Evolutionary conservation across 2,797 vertebrate species (phyloP).

Genomic region (Pogonophryne albipinna): DNA sequence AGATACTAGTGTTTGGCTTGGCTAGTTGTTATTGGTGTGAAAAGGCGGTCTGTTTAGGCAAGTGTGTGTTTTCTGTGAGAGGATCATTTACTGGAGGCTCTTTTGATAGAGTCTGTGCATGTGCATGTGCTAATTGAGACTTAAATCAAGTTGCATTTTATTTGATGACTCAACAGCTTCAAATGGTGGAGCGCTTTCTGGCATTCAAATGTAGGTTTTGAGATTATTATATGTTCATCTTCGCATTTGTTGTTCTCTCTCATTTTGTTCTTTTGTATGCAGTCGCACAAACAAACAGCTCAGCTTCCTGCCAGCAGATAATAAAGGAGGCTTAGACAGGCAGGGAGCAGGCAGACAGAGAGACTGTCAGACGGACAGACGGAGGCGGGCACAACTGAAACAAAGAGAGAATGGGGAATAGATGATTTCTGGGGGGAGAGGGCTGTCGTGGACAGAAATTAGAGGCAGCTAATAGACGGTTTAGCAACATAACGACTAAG

Average conservation of each 20-base stretch:
- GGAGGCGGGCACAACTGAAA: constrained; percentile 49
- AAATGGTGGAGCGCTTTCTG: constrained; percentile 4
- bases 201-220: background rate
- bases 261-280: background rate
- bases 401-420: constrained; percentile 55
- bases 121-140: constrained; percentile 24
- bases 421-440: constrained; percentile 29
- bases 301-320: constrained; percentile 39
- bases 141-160: constrained; percentile 17
- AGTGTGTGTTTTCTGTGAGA: constrained; percentile 48
- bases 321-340: constrained; percentile 37
- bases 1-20: constrained; percentile 72
- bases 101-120: constrained; percentile 58
- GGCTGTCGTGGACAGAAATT: constrained; percentile 13
- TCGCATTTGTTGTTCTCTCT: constrained; percentile 16
- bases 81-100: constrained; percentile 59
- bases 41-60: constrained; percentile 66
- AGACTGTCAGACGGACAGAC: constrained; percentile 51
- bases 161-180: background rate
- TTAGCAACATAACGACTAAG: background rate
- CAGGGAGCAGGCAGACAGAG: constrained; percentile 41
- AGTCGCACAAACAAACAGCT: background rate
- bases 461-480: background rate
- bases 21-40: constrained; percentile 63
- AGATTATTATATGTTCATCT: constrained; percentile 9